Evolutionary conservation across 1,140 invertebrate species (phyloP).

Genomic region (Brevipalpus yothersi): DNA sequence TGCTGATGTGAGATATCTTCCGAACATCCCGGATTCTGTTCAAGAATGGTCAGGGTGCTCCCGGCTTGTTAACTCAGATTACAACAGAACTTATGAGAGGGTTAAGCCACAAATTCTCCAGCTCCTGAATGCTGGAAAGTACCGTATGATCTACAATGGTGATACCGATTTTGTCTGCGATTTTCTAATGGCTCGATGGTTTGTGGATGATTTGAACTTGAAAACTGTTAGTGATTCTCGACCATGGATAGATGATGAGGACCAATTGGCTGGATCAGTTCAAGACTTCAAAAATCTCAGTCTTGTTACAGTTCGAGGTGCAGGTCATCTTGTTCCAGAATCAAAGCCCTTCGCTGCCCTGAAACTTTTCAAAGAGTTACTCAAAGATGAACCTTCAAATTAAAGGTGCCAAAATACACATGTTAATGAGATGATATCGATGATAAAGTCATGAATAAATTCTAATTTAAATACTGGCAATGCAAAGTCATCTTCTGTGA

Average conservation of each 20-base stretch:
- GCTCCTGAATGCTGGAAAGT: slow-evolving; percentile 14
- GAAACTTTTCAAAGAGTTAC: no score
- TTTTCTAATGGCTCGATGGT: slow-evolving; percentile 28
- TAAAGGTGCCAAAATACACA: no score
- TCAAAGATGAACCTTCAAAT: no score
- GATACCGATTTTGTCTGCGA: slow-evolving; percentile 33
- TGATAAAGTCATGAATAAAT: no score
- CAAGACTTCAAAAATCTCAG: slow-evolving; percentile 19
- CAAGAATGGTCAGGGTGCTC: neutral
- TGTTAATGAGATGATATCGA: no score
- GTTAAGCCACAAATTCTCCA: slow-evolving; percentile 17
- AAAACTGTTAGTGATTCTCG: slow-evolving; percentile 11
- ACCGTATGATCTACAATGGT: slow-evolving; percentile 28
- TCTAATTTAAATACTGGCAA: no score
- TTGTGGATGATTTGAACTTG: slow-evolving; percentile 19
- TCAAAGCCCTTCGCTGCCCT: slow-evolving; percentile 25
- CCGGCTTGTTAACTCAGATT: slow-evolving; percentile 2
- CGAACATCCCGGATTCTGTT: neutral
- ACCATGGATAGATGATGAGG: slow-evolving; percentile 13
- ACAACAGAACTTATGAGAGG: slow-evolving; percentile 15
- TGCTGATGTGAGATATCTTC: slow-evolving; percentile 1
- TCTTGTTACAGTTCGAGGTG: slow-evolving; percentile 22
- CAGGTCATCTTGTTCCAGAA: slow-evolving; percentile 31
- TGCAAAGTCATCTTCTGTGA: no score
- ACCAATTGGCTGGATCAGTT: slow-evolving; percentile 22